These are phyloP conservation scores for Lasioglossum vierecki DNA, from an alignment of 2,888 invertebrate species.

Conservation along the genomic window DNA sequence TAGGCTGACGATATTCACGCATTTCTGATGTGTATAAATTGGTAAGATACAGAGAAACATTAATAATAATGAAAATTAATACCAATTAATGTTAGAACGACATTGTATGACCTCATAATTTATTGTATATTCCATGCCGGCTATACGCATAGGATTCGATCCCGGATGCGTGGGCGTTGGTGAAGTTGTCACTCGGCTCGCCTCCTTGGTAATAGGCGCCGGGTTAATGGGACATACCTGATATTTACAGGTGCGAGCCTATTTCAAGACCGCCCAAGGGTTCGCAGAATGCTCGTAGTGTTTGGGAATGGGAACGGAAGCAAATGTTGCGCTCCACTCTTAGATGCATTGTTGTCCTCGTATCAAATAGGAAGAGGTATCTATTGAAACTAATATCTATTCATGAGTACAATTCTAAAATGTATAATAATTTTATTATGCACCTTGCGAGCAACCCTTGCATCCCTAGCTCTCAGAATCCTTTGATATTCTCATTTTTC, in stretches of 20 bases:
- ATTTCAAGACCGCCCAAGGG: constrained; percentile 45
- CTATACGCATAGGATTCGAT: constrained; percentile 26
- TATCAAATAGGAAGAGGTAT: constrained; percentile 22
- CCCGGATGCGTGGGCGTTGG: constrained; percentile 67
- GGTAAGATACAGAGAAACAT: no score
- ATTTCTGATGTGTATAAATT: no score
- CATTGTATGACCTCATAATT: not conserved
- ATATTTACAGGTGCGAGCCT: constrained; percentile 63
- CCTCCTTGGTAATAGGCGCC: constrained; percentile 55
- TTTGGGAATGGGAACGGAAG: constrained; percentile 64
- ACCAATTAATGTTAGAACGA: not conserved
- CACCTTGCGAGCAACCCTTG: not conserved
- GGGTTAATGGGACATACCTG: constrained; percentile 52
- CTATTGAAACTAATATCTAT: not conserved
- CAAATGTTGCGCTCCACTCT: constrained; percentile 27
- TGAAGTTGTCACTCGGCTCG: constrained; percentile 40
- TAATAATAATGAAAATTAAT: no score
- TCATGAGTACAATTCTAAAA: not conserved
- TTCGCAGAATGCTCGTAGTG: constrained; percentile 23
- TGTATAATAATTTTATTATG: constrained; percentile 1
- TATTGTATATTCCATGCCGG: constrained; percentile 21
- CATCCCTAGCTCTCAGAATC: not conserved
- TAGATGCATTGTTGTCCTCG: constrained; percentile 1
- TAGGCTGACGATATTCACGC: no score
- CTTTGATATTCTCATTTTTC: not conserved